These are phyloP conservation scores for Acleris holmiana DNA, from an alignment of 2,888 invertebrate species.

Conservation along the genomic window DNA sequence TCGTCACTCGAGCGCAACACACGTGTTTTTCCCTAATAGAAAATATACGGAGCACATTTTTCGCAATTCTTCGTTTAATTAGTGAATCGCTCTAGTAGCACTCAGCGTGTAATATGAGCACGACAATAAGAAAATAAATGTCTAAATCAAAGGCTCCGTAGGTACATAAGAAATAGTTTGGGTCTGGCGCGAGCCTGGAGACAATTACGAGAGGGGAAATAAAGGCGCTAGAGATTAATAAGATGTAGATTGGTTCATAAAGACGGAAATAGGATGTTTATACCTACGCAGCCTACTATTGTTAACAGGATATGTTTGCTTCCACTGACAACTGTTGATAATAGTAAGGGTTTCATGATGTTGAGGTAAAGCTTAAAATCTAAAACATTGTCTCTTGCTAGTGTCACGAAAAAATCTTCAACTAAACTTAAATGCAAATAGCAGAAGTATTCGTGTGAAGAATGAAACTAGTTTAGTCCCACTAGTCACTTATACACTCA, in stretches of 20 bases:
- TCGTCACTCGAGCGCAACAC: not conserved
- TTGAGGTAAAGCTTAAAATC: too few relatives aligned
- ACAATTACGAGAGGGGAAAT: slow-evolving; percentile 42
- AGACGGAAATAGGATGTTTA: not conserved
- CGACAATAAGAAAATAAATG: slow-evolving; percentile 13
- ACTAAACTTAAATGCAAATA: too few relatives aligned
- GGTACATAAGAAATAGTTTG: slow-evolving; percentile 39
- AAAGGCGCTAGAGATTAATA: slow-evolving; percentile 29
- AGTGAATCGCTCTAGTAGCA: not conserved
- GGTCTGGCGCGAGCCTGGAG: slow-evolving; percentile 22
- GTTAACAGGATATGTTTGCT: not conserved
- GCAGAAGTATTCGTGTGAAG: too few relatives aligned
- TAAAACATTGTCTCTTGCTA: too few relatives aligned
- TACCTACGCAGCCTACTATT: not conserved
- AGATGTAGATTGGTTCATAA: not conserved
- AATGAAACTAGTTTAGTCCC: too few relatives aligned
- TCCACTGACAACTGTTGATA: too few relatives aligned
- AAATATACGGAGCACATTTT: not conserved
- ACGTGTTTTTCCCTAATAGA: not conserved
- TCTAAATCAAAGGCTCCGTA: slow-evolving; percentile 30
- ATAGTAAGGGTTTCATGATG: too few relatives aligned
- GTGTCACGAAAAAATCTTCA: too few relatives aligned
- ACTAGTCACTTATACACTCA: too few relatives aligned
- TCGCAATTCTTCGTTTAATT: slow-evolving; percentile 1
- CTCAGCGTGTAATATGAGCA: not conserved